Conservation (phyloP, 92 coral and sea anemone genomes). For the Phenganax marumi region DNA sequence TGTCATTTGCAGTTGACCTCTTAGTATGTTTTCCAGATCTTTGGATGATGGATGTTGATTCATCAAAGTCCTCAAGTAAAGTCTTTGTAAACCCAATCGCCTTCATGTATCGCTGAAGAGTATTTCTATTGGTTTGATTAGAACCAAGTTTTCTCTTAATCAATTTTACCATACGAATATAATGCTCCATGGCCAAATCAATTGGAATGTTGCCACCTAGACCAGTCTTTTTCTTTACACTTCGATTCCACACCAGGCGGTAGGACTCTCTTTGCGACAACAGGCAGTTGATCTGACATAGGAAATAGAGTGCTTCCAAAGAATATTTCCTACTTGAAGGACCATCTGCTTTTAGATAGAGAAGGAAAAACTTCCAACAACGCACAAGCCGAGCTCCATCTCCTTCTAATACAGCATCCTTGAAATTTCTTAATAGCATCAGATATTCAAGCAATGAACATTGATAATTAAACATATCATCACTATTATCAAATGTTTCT, state of each 20-base stretch:
- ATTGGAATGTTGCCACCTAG: constrained; percentile 45
- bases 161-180: constrained; percentile 37
- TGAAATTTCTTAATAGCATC: constrained; percentile 9
- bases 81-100: constrained; percentile 13
- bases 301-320: constrained; percentile 15
- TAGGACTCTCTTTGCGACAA: neutral
- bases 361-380: constrained; percentile 11
- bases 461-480: constrained; percentile 19
- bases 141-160: constrained; percentile 42
- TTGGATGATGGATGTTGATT: constrained; percentile 19
- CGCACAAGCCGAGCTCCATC: constrained; percentile 12
- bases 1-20: constrained; percentile 42
- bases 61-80: constrained; percentile 48
- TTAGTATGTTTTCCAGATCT: constrained; percentile 54
- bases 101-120: constrained; percentile 23
- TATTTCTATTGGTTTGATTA: constrained; percentile 25
- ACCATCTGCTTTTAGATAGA: constrained; percentile 21
- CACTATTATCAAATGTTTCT: constrained; percentile 21
- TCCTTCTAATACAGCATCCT: constrained; percentile 24
- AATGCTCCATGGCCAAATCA: constrained; percentile 49
- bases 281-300: constrained; percentile 18
- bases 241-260: constrained; percentile 24
- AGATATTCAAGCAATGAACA: constrained; percentile 28
- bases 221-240: constrained; percentile 35
- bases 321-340: constrained; percentile 24